These are phyloP conservation scores for Zoanthus gigantus DNA, from an alignment of 92 coral and sea anemone genomes.

Conservation along the genomic window DNA sequence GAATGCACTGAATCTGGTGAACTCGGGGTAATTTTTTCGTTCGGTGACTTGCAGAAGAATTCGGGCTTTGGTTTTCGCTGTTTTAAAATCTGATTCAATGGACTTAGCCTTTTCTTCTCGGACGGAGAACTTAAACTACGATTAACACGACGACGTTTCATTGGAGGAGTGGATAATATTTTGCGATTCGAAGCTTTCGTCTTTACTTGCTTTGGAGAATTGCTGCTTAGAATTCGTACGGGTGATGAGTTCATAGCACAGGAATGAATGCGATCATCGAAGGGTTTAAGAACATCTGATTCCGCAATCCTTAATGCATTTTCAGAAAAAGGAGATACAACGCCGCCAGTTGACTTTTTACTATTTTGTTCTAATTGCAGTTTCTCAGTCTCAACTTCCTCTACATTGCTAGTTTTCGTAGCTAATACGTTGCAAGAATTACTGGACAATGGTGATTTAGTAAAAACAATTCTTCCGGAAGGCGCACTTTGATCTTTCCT, in stretches of 20 bases:
- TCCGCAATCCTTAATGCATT: neutral
- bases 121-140: conserved; percentile 59
- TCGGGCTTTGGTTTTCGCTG: conserved; percentile 81
- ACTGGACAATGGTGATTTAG: neutral
- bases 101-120: conserved; percentile 78
- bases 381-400: neutral
- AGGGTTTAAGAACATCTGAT: conserved; percentile 24
- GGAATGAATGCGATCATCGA: neutral
- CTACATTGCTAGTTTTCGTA: neutral
- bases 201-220: conserved; percentile 21
- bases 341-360: neutral
- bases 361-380: neutral
- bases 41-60: conserved; percentile 56
- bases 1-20: conserved; percentile 33
- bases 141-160: conserved; percentile 57
- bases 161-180: conserved; percentile 50
- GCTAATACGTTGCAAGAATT: neutral
- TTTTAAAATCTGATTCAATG: conserved; percentile 92
- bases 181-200: neutral
- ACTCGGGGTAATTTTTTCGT: conserved; percentile 1
- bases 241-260: conserved; percentile 7
- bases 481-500: neutral
- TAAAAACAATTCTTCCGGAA: neutral
- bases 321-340: neutral
- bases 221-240: neutral